Conservation (phyloP, 92 coral and sea anemone species). For the Pocillopora grandis region DNA sequence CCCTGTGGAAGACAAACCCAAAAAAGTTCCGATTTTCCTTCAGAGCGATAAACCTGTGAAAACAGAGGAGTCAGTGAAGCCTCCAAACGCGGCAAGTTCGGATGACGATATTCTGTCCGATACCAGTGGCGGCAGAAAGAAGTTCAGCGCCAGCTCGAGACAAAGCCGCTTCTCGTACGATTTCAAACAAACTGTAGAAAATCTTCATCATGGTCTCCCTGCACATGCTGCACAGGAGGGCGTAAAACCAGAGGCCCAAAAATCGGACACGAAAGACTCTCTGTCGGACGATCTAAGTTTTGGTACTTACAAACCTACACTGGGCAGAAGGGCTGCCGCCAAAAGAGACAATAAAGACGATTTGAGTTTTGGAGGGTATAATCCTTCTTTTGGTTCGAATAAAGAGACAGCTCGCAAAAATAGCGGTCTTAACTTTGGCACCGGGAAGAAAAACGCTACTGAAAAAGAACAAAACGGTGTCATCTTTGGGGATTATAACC, state of each 20-base stretch:
- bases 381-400: constrained; percentile 66
- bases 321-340: constrained; percentile 51
- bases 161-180: constrained; percentile 66
- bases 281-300: constrained; percentile 68
- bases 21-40: constrained; percentile 77
- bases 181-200: constrained; percentile 84
- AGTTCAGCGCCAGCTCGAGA: constrained; percentile 57
- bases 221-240: constrained; percentile 84
- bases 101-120: constrained; percentile 60
- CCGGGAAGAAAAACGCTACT: constrained; percentile 31
- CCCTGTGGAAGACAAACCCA: constrained; percentile 59
- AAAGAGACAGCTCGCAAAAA: constrained; percentile 44
- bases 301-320: constrained; percentile 85
- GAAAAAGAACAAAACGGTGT: constrained; percentile 39
- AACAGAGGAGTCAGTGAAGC: constrained; percentile 30
- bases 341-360: constrained; percentile 41
- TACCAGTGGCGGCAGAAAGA: constrained; percentile 54
- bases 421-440: constrained; percentile 76
- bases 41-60: constrained; percentile 51
- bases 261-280: constrained; percentile 38
- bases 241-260: constrained; percentile 41
- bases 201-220: constrained; percentile 93
- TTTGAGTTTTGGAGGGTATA: constrained; percentile 49
- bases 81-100: constrained; percentile 24
- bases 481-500: constrained; percentile 66